Percentiles rank a stretch among this genome's conserved stretches.
Evolutionary conservation across 2,797 vertebrate genomes (phyloP).

Genomic region (Pitangus sulphuratus): DNA sequence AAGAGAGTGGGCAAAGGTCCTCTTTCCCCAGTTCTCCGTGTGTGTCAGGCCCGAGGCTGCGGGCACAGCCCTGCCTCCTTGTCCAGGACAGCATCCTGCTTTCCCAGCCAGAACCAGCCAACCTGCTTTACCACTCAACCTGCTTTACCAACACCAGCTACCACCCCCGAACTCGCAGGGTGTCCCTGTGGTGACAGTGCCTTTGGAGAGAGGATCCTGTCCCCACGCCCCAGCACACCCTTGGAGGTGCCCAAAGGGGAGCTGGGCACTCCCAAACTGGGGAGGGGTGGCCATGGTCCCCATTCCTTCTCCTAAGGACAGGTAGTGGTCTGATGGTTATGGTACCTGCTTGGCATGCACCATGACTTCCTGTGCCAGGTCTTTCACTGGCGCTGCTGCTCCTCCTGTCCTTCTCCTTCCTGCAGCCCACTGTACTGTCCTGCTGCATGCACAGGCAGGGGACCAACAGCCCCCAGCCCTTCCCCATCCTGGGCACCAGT

Average conservation of each 20-base stretch:
- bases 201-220: neutral
- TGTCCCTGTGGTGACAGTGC: neutral
- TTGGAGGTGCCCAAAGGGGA: neutral
- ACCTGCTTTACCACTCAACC: neutral
- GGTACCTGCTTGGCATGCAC: neutral
- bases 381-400: neutral
- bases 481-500: neutral
- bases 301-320: neutral
- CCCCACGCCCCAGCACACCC: neutral
- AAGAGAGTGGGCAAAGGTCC: neutral
- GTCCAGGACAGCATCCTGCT: neutral
- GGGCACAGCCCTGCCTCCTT: neutral
- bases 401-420: neutral
- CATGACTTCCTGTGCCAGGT: neutral
- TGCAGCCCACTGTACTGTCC: neutral
- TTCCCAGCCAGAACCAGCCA: neutral
- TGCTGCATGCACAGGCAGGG: neutral
- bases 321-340: neutral
- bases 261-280: neutral
- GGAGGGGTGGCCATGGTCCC: neutral
- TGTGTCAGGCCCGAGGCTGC: rapidly evolving
- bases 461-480: neutral
- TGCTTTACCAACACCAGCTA: neutral
- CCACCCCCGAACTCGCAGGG: rapidly evolving
- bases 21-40: neutral